Evolutionary conservation across 2,888 invertebrate genomes (phyloP).

Genomic region (Taphrorychus bicolor): DNA sequence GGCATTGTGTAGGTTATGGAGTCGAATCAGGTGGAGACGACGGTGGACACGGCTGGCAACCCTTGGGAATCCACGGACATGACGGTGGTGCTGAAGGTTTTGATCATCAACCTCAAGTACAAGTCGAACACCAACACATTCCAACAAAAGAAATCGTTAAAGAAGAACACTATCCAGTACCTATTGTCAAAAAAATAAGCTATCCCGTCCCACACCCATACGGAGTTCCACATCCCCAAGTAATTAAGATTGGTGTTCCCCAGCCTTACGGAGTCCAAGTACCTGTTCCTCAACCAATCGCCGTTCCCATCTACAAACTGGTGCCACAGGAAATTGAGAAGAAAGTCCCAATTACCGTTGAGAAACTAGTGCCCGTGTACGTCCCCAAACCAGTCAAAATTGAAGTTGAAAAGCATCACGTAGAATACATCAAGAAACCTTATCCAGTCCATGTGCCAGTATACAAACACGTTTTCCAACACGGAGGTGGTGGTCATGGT

Average conservation of each 20-base stretch:
- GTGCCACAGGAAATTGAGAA: conserved; percentile 76
- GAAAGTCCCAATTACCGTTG: conserved; percentile 75
- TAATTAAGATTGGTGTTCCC: conserved; percentile 75
- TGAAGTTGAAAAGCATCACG: conserved; percentile 76
- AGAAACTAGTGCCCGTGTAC: conserved; percentile 74
- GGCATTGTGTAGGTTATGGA: conserved; percentile 21
- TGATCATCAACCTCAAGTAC: conserved; percentile 60
- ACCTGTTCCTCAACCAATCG: conserved; percentile 74
- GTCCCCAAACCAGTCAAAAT: conserved; percentile 79
- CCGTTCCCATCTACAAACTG: conserved; percentile 75
- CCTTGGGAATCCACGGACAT: conserved; percentile 34
- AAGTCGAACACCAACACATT: conserved; percentile 64
- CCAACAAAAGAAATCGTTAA: conserved; percentile 70
- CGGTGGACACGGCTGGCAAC: conserved; percentile 46
- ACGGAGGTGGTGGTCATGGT: conserved; percentile 45
- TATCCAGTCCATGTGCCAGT: conserved; percentile 78
- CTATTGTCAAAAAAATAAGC: conserved; percentile 74
- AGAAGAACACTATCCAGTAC: conserved; percentile 72
- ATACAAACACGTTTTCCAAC: conserved; percentile 76
- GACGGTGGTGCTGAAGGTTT: conserved; percentile 57
- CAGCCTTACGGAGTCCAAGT: conserved; percentile 79
- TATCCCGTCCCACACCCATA: conserved; percentile 77
- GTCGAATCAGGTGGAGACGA: conserved; percentile 31
- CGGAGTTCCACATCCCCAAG: conserved; percentile 74
- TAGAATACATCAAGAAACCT: conserved; percentile 69